Evolutionary conservation across 1,140 invertebrate species (phyloP), one percentile per base, ranked within the genome.

Genomic region (Brachionus calyciflorus): DNA sequence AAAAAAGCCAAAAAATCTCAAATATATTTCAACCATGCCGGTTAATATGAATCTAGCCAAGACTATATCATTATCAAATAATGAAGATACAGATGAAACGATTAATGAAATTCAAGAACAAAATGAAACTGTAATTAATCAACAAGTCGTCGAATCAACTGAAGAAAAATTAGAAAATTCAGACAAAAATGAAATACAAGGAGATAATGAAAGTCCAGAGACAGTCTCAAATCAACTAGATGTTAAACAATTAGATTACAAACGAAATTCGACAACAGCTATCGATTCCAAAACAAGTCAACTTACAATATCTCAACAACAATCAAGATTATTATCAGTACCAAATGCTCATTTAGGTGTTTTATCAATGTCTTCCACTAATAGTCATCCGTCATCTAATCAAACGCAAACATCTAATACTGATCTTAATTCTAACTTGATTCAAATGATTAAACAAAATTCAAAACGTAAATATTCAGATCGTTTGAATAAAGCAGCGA

Each of bases 381-480:
- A 14, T n/a, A 37, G 37, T 60, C 30, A 33, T 9, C 17, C 33
- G 33, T 37, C 9, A 37, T 37, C 33, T 5, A 37, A 37, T 37
- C 33, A 37, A 37, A n/a, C n/a, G n/a, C 33, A 37, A 37, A 37
- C 33, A 37, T 37, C 9, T 33, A 60, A 55, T 55, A n/a, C 33
- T 28, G 53, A 55, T n/a, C 28, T 60, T 60, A 37, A 60, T 14
- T 37, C 55, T 14, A 60, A 60, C 19, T 40, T 65, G 10, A 19
- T 24, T 21, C 40, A 65, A 44, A 65, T 41, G 37, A 44, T 44
- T 19, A 21, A 33, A 24, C 57, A 40, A 65, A 65, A 65, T 65
- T 65, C 60, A 26, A 65, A 65, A 24, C 60, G 60, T 26, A 65
- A 65, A 65, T 65, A 65, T 14, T 65, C 60, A 12, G 26, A 65